Evolutionary conservation across 2,888 invertebrate species (phyloP).

Genomic region (Xanthia togata): DNA sequence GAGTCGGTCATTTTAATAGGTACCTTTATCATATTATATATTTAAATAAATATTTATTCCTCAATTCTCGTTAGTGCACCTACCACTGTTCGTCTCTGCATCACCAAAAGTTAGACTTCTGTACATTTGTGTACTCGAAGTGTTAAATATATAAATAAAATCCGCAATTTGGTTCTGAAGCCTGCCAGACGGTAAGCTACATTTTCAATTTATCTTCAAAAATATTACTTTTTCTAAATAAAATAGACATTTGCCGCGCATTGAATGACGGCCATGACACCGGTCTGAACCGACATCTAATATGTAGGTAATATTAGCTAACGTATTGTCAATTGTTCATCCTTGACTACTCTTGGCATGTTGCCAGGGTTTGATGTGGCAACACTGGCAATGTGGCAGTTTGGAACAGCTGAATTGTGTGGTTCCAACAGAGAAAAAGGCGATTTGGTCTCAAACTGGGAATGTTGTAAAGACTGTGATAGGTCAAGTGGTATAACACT

Average conservation of each 20-base stretch:
- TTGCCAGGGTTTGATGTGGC: conserved; percentile 45
- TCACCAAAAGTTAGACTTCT: too few relatives aligned
- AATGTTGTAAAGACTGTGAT: not conserved
- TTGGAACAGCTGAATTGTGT: not conserved
- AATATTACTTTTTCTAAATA: conserved; percentile 17
- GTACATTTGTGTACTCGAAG: too few relatives aligned
- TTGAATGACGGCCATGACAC: conserved; percentile 46
- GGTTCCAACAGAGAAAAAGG: not conserved
- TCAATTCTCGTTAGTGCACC: too few relatives aligned
- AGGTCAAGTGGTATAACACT: not conserved
- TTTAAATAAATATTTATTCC: too few relatives aligned
- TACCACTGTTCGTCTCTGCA: too few relatives aligned
- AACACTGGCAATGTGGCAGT: conserved; percentile 15
- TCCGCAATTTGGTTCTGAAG: too few relatives aligned
- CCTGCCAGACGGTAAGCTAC: too few relatives aligned
- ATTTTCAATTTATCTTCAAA: not conserved
- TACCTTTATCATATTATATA: too few relatives aligned
- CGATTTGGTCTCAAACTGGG: not conserved
- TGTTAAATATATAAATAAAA: too few relatives aligned
- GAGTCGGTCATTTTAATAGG: too few relatives aligned
- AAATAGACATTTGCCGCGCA: conserved; percentile 2
- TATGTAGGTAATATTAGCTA: conserved; percentile 55
- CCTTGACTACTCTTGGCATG: conserved; percentile 47
- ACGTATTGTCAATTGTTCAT: conserved; percentile 47
- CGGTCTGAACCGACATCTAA: conserved; percentile 42